Evolutionary conservation across 1,140 invertebrate genomes (phyloP), one percentile per base, ranked within the genome.

Genomic region (Planococcus citri): DNA sequence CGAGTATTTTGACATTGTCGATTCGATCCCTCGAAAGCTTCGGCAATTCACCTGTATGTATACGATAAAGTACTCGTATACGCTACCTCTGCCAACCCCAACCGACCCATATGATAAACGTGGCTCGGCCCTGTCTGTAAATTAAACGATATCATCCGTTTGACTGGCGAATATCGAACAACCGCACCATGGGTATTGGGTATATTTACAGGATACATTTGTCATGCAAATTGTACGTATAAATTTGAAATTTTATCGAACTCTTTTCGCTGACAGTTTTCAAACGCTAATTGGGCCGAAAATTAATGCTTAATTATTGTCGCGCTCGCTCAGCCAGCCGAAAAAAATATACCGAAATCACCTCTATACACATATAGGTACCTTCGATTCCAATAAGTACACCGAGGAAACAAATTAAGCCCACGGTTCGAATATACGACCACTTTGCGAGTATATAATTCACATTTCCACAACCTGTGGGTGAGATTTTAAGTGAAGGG

Each of bases 121-220:
- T 8, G n/a, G n/a, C 6, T 37, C 33, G 33, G 14, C 33, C n/a
- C n/a, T n/a, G 29, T 33, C 41, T 2, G 41, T 51, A 51, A 51
- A 51, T 51, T 51, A 51, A 51, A 51, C 41, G 41, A 51, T 51
- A 51, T 51, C 41, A 51, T 51, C 41, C 41, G 41, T n/a, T 14
- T 20, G 12, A 51, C 41, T 51, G 29, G 29, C 29, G n/a, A 33
- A 51, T 51, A 51, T 51, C 41, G 41, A n/a, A n/a, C n/a, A 51
- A 3, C 41, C 41, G 17, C 41, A n/a, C n/a, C n/a, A n/a, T n/a
- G n/a, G n/a, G n/a, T n/a, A n/a, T n/a, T n/a, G n/a, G n/a, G n/a
- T n/a, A n/a, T n/a, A 17, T 51, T 51, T 20, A 51, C 41, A 51
- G 41, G 41, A 51, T 51, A 51, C 41, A 51, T 51, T 51, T 51